Evolutionary conservation across 2,797 vertebrate species (phyloP).

Genomic region (Poecilia velifera): DNA sequence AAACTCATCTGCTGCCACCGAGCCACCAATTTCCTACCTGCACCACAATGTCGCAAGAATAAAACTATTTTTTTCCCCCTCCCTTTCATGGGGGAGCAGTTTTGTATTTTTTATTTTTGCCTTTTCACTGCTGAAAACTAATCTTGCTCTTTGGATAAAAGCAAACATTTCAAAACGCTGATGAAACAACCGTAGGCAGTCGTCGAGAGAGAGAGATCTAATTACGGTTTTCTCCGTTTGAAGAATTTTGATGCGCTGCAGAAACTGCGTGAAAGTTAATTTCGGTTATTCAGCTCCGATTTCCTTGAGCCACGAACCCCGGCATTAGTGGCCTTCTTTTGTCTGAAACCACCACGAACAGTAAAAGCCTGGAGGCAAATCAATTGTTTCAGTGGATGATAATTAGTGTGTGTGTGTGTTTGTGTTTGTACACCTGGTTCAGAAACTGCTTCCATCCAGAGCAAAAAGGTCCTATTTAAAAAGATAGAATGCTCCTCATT

Average conservation of each 20-base stretch:
- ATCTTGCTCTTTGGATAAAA: slow-evolving; percentile 48
- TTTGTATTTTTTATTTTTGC: slow-evolving; percentile 18
- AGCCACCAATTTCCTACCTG: slow-evolving; percentile 52
- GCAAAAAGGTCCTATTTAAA: slow-evolving; percentile 71
- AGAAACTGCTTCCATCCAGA: slow-evolving; percentile 45
- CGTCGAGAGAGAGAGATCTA: slow-evolving; percentile 6
- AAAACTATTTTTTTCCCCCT: slow-evolving; percentile 16
- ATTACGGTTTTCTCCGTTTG: slow-evolving; percentile 20
- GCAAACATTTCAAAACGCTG: slow-evolving; percentile 56
- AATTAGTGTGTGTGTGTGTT: slow-evolving; percentile 16
- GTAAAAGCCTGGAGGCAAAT: slow-evolving; percentile 15
- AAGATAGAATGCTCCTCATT: slow-evolving; percentile 73
- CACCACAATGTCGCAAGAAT: slow-evolving; percentile 49
- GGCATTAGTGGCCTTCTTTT: slow-evolving; percentile 17
- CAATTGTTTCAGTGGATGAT: slow-evolving; percentile 19
- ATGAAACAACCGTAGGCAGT: slow-evolving; percentile 30
- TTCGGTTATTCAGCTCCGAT: slow-evolving; percentile 15
- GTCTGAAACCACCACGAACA: slow-evolving; percentile 23
- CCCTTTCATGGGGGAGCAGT: slow-evolving; percentile 24
- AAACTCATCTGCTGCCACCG: slow-evolving; percentile 63
- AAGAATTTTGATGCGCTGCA: slow-evolving; percentile 40
- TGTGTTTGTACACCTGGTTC: slow-evolving; percentile 39
- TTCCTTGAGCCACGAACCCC: background rate
- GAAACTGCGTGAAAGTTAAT: slow-evolving; percentile 30
- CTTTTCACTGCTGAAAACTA: slow-evolving; percentile 49